These are phyloP conservation scores for Collichthys lucidus DNA, from an alignment of 2,113 vertebrate species.

Conservation along the genomic window DNA sequence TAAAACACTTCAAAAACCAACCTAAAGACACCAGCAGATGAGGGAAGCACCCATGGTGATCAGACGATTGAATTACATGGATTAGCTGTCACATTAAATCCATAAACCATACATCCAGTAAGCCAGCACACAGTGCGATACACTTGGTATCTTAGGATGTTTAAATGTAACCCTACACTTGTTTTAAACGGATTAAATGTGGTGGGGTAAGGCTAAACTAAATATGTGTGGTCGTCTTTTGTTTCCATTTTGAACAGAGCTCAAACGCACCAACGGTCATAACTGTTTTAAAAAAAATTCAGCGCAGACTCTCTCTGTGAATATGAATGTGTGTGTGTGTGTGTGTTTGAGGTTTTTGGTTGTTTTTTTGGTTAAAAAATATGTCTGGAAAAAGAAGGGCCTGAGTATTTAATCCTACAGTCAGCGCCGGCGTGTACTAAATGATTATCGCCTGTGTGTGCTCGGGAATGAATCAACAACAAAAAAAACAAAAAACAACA, in stretches of 20 bases:
- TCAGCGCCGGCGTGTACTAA: not conserved
- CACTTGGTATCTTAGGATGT: not conserved
- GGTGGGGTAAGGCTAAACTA: not conserved
- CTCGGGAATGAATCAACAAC: not conserved
- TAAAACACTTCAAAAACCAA: not conserved
- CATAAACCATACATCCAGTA: not conserved
- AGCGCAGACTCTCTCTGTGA: not conserved
- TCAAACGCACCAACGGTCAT: not conserved
- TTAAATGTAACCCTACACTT: not conserved
- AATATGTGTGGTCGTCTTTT: not conserved
- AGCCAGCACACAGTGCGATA: not conserved
- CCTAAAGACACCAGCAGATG: not conserved
- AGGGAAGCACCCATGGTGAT: not conserved
- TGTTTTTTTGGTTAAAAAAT: not conserved
- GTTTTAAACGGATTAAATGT: not conserved
- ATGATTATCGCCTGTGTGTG: not conserved
- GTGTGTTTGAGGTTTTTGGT: not conserved
- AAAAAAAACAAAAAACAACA: not conserved
- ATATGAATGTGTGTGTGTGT: no score
- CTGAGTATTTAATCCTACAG: conserved; percentile 24
- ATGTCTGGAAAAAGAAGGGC: not conserved
- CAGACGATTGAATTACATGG: not conserved
- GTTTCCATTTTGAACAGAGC: not conserved
- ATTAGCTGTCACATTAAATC: conserved; percentile 14
- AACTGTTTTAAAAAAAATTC: not conserved